phyloP scores from a whole-genome alignment of 2,797 vertebrate genomes.

The Schizopygopsis pylzovi region DNA sequence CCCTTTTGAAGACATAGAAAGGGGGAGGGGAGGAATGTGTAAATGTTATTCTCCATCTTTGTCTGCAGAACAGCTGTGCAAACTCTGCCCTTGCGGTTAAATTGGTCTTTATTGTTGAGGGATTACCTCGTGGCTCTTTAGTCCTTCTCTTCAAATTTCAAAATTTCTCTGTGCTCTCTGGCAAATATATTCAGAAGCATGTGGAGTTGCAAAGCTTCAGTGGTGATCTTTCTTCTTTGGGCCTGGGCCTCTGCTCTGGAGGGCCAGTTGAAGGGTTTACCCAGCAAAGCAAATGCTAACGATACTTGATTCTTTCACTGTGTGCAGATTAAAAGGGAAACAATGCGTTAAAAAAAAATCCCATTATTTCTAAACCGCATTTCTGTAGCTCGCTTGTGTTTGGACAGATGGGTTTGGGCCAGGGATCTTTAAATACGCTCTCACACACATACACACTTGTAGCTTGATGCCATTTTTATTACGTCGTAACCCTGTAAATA shows the following conservation, averaged over 20 bases:
- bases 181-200: slow-evolving; percentile 59
- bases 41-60: slow-evolving; percentile 68
- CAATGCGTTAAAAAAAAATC: slow-evolving; percentile 55
- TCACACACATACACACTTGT: slow-evolving; percentile 44
- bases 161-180: slow-evolving; percentile 28
- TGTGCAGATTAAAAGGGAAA: slow-evolving; percentile 60
- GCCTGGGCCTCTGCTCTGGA: slow-evolving; percentile 34
- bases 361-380: slow-evolving; percentile 57
- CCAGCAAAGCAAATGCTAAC: slow-evolving; percentile 55
- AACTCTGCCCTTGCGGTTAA: slow-evolving; percentile 64
- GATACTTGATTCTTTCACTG: slow-evolving; percentile 49
- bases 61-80: slow-evolving; percentile 70
- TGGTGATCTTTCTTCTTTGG: slow-evolving; percentile 42
- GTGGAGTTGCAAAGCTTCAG: slow-evolving; percentile 43
- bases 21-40: slow-evolving; percentile 63
- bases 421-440: slow-evolving; percentile 54
- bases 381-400: slow-evolving; percentile 61
- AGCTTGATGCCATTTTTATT: slow-evolving; percentile 47
- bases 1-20: slow-evolving; percentile 56
- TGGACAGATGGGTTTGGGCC: slow-evolving; percentile 64
- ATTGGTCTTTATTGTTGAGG: slow-evolving; percentile 69
- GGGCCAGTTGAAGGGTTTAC: slow-evolving; percentile 53
- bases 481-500: slow-evolving; percentile 46
- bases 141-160: slow-evolving; percentile 56
- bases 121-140: slow-evolving; percentile 63